Conservation (phyloP, 2,888 invertebrate genomes). For the Apamea sordens region DNA sequence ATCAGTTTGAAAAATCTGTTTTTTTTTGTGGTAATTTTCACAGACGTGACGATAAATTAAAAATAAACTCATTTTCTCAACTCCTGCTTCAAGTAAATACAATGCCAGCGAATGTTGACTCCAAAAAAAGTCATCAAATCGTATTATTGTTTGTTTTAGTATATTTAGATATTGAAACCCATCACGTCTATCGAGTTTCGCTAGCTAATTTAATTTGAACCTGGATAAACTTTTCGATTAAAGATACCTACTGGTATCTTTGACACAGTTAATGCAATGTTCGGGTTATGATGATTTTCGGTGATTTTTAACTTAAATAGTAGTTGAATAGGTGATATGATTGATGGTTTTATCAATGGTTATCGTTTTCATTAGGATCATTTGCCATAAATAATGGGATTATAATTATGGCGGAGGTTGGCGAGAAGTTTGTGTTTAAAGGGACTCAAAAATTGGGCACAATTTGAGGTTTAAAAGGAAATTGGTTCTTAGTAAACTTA, state of each 20-base stretch:
- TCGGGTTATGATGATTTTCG: constrained; percentile 49
- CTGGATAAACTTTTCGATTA: constrained; percentile 13
- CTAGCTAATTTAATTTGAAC: too few relatives aligned
- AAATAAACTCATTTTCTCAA: too few relatives aligned
- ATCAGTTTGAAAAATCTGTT: too few relatives aligned
- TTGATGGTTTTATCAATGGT: constrained; percentile 52
- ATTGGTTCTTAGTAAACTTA: constrained; percentile 10
- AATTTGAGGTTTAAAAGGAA: constrained; percentile 26
- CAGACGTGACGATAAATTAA: too few relatives aligned
- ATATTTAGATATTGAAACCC: too few relatives aligned
- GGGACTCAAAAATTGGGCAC: neutral
- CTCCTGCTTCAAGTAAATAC: too few relatives aligned
- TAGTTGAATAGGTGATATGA: constrained; percentile 40
- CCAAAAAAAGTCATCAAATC: too few relatives aligned
- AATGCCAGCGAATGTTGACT: too few relatives aligned
- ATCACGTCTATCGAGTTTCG: too few relatives aligned
- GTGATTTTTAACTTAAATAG: constrained; percentile 41
- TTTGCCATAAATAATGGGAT: constrained; percentile 53
- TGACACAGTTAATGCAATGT: constrained; percentile 41
- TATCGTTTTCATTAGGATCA: constrained; percentile 45
- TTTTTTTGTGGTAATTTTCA: too few relatives aligned
- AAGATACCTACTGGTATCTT: constrained; percentile 24
- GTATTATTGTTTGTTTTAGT: too few relatives aligned
- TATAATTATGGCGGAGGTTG: constrained; percentile 42
- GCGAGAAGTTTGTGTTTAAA: constrained; percentile 17